phyloP scores from a whole-genome alignment of 2,888 invertebrate genomes.

The Drosophila flavopinicola region DNA sequence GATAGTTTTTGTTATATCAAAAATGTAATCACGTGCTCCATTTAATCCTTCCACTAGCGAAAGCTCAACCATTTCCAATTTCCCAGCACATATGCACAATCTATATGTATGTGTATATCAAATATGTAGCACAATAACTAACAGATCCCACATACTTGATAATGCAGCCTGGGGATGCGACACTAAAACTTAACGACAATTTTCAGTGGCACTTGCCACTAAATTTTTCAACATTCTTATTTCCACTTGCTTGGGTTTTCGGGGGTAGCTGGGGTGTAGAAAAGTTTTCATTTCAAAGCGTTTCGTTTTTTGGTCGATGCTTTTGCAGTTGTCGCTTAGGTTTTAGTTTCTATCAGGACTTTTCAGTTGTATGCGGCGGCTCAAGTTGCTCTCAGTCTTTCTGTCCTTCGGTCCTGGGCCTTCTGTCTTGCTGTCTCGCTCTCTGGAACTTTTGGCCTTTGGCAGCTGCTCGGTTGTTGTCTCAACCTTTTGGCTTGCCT shows the following conservation, averaged over 20 bases:
- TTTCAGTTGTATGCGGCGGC: conserved; percentile 15
- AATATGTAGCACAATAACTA: conserved; percentile 13
- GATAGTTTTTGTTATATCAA: not conserved
- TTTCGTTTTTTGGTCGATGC: conserved; percentile 20
- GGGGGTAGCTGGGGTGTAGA: not conserved
- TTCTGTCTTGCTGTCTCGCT: conserved; percentile 24
- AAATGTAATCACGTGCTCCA: not conserved
- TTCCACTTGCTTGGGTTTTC: conserved; percentile 35
- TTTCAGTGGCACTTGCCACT: conserved; percentile 44
- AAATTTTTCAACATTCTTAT: conserved; percentile 60
- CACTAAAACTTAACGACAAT: conserved; percentile 55
- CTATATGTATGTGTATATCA: not conserved
- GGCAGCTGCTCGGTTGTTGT: conserved; percentile 34
- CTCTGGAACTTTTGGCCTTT: conserved; percentile 58
- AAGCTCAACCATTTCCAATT: conserved; percentile 11
- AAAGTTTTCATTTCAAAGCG: conserved; percentile 48
- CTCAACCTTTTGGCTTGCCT: conserved; percentile 53
- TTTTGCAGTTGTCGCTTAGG: conserved; percentile 23
- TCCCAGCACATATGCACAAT: not conserved
- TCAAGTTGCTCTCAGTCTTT: conserved; percentile 54
- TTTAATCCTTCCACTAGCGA: not conserved
- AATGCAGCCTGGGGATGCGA: conserved; percentile 19
- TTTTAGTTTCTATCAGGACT: conserved; percentile 12
- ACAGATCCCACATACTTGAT: conserved; percentile 43
- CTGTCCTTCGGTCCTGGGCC: no score